Percentiles rank a stretch among this genome's conserved stretches.
Evolutionary conservation across 2,888 invertebrate species (phyloP).

Genomic region (Macroteleia sp.): DNA sequence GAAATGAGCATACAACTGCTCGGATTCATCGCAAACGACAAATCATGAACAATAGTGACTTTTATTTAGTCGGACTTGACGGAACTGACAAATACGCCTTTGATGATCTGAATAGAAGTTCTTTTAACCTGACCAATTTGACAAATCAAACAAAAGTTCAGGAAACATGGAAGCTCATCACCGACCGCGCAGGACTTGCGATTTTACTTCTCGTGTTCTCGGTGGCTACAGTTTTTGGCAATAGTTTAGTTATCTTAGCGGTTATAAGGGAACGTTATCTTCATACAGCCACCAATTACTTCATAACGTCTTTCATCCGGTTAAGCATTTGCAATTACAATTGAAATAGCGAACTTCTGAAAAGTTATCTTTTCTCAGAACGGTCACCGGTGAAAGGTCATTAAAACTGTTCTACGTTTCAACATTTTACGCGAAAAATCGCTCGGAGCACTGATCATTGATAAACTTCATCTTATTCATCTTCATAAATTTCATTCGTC

Average conservation of each 20-base stretch:
- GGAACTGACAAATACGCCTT: constrained; percentile 71
- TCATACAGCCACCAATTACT: constrained; percentile 98
- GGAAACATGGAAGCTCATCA: constrained; percentile 84
- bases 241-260: constrained; percentile 96
- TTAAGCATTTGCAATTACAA: too few relatives aligned
- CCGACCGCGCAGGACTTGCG: constrained; percentile 91
- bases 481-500: too few relatives aligned
- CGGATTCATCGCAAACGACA: constrained; percentile 38
- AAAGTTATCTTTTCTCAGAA: too few relatives aligned
- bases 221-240: constrained; percentile 96
- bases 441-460: too few relatives aligned
- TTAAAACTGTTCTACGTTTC: too few relatives aligned
- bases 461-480: too few relatives aligned
- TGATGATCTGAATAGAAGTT: constrained; percentile 71
- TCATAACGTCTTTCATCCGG: constrained; percentile 98
- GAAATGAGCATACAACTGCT: constrained; percentile 37
- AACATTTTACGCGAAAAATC: too few relatives aligned
- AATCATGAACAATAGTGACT: constrained; percentile 80
- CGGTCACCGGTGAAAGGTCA: too few relatives aligned
- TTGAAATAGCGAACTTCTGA: too few relatives aligned
- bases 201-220: constrained; percentile 93
- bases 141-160: constrained; percentile 69
- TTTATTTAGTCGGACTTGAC: constrained; percentile 77
- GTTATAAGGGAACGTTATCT: constrained; percentile 96
- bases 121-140: constrained; percentile 71